Conservation (phyloP, 2,797 vertebrate species). For the Mus spretus region DNA sequence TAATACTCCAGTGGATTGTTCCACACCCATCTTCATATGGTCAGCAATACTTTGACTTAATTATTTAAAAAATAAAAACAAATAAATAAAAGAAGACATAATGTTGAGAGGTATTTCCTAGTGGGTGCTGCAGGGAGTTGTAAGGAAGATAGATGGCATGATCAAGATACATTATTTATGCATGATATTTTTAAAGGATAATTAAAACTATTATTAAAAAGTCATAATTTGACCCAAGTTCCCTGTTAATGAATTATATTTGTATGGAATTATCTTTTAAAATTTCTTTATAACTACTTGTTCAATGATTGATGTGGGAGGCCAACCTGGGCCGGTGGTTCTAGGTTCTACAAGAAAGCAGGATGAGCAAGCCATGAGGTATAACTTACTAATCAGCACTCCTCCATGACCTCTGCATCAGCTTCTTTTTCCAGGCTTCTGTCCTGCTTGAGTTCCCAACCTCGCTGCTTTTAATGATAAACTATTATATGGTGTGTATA, state of each 20-base stretch:
- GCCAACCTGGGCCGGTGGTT: not conserved
- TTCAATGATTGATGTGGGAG: not conserved
- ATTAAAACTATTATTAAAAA: not conserved
- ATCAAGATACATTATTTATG: too few species aligned
- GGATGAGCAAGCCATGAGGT: not conserved
- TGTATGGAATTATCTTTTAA: not conserved
- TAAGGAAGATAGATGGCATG: too few species aligned
- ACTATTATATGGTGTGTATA: not conserved
- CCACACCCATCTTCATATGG: not conserved
- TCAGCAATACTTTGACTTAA: too few species aligned
- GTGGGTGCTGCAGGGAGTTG: too few species aligned
- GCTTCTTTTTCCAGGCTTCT: not conserved
- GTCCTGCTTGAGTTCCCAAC: not conserved
- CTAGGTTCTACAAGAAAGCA: not conserved
- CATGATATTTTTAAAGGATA: not conserved
- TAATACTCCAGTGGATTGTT: not conserved
- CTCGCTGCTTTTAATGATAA: not conserved
- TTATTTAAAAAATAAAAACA: too few species aligned
- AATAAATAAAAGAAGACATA: too few species aligned
- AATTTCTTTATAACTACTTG: constrained; percentile 19
- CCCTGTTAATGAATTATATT: not conserved
- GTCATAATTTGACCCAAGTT: not conserved
- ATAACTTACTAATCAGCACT: not conserved
- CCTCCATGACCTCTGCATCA: not conserved
- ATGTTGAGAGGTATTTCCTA: too few species aligned